These are phyloP conservation scores for Zelleria hepariella DNA, from an alignment of 2,888 invertebrate species.

Conservation along the genomic window DNA sequence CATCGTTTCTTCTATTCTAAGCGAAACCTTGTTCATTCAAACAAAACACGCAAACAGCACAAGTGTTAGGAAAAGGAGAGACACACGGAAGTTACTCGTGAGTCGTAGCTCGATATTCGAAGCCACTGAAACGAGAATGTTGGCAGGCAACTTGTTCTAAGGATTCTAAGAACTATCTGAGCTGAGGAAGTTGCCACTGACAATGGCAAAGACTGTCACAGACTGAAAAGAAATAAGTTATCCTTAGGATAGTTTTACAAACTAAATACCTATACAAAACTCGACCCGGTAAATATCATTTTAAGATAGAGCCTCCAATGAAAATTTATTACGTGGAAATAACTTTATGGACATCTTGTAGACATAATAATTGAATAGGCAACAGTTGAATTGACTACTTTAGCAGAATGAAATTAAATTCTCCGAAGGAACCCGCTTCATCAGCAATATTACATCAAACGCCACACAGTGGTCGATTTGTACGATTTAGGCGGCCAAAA, in stretches of 20 bases:
- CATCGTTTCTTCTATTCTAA: conserved; percentile 53
- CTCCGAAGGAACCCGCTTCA: neutral
- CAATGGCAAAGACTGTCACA: neutral
- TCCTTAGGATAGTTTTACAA: neutral
- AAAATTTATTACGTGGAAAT: too few species aligned
- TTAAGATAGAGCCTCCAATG: too few species aligned
- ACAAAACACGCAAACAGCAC: conserved; percentile 5
- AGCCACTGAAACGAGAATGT: neutral
- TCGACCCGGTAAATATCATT: neutral
- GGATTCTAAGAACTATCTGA: neutral
- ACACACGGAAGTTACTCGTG: too few species aligned
- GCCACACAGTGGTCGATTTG: too few species aligned
- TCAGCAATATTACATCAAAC: conserved; percentile 2
- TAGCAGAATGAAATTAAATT: neutral
- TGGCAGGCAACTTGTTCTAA: neutral
- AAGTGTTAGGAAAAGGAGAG: neutral
- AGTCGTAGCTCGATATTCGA: neutral
- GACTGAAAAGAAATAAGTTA: neutral
- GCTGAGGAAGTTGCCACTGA: neutral
- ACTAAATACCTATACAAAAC: neutral
- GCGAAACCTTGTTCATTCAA: conserved; percentile 50
- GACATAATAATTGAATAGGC: too few species aligned
- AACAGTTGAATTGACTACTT: neutral
- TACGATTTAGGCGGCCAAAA: too few species aligned
- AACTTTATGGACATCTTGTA: neutral